Evolutionary conservation across 2,797 vertebrate genomes (phyloP).

Genomic region (Falco columbarius): DNA sequence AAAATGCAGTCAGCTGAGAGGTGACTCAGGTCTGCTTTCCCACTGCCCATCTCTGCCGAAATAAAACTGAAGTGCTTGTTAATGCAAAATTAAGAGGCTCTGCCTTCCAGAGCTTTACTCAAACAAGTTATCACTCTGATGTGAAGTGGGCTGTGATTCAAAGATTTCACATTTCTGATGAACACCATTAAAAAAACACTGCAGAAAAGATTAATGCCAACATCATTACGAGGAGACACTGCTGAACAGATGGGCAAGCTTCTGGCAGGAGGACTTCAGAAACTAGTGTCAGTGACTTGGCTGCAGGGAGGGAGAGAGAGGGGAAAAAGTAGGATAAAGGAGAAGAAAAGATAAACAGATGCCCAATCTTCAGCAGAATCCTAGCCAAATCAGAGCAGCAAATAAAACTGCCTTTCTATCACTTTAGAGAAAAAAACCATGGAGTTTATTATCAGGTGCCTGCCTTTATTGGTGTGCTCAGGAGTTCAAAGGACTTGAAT

Average conservation of each 20-base stretch:
- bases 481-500: background rate
- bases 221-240: background rate
- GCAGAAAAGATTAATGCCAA: background rate
- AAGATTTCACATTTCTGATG: constrained; percentile 5
- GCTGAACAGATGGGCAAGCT: constrained; percentile 30
- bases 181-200: background rate
- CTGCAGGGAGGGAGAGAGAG: background rate
- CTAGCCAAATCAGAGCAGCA: background rate
- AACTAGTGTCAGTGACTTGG: constrained; percentile 2
- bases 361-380: background rate
- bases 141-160: background rate
- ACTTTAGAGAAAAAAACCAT: background rate
- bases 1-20: background rate
- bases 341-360: constrained; percentile 1
- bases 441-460: background rate
- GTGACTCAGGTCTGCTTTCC: background rate
- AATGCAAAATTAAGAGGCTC: constrained; percentile 14
- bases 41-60: background rate
- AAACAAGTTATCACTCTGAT: background rate
- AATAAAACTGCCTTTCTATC: background rate
- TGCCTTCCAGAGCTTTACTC: background rate
- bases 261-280: constrained; percentile 16
- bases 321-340: background rate
- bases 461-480: background rate
- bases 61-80: background rate